These are phyloP conservation scores for Linurgus olivaceus DNA, from an alignment of 2,797 vertebrate genomes.

Conservation along the genomic window DNA sequence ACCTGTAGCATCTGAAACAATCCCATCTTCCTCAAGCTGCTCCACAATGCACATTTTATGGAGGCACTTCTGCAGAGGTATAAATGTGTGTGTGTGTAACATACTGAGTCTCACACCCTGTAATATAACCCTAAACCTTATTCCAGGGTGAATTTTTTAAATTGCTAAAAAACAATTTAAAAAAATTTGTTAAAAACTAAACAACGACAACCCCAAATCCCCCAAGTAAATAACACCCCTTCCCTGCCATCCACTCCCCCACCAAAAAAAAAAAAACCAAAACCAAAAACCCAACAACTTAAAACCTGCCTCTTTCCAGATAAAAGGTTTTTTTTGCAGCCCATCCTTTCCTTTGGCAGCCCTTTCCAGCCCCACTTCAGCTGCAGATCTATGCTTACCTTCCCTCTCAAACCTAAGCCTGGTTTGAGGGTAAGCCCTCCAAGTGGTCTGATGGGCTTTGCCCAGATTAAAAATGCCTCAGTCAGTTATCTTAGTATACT, in stretches of 20 bases:
- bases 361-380: background rate
- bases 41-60: background rate
- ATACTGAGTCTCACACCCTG: accelerated
- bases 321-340: background rate
- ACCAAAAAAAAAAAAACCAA: accelerated
- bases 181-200: background rate
- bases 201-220: background rate
- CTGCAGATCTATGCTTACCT: background rate
- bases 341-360: background rate
- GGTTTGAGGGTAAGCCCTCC: background rate
- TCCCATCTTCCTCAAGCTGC: background rate
- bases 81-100: background rate
- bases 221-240: background rate
- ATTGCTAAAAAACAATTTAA: too few species aligned
- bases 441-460: background rate
- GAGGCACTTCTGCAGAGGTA: background rate
- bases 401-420: background rate
- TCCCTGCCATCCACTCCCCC: too few species aligned
- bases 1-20: background rate
- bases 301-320: background rate
- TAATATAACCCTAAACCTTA: background rate
- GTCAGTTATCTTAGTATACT: background rate
- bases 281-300: background rate
- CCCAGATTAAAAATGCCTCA: background rate
- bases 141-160: background rate